Evolutionary conservation across 2,888 invertebrate genomes (phyloP), one percentile per base, ranked within the genome.

Genomic region (Amphipyra berbera): DNA sequence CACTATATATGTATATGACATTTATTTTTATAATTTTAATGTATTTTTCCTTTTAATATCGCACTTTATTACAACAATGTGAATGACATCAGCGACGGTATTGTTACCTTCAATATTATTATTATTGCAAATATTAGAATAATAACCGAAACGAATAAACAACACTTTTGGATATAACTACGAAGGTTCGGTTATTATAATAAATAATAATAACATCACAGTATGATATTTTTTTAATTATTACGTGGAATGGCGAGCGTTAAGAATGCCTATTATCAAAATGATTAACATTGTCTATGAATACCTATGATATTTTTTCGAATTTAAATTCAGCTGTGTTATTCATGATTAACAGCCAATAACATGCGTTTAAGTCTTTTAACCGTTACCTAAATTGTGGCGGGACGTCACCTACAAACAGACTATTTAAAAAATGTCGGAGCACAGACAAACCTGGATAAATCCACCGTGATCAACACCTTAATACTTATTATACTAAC

Each of bases 401-500:
- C 78, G 78, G 81, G 78, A 82, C 75, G 66, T 75, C 55, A 72
- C 69, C 76, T 61, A 78, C 58, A 68, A 75, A 42, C 59, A 62
- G 61, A 74, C 72, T 78, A 79, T 78, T 73, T 77, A 67, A 78
- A 74, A 82, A 78, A 82, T 80, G 79, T 73, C 66, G 76, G 79
- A 77, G 76, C 82, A 80, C 76, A 84, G 80, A 86, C 83, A 81
- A 82, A 78, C 78, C 74, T 78, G 53, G 64, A 75, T 41, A 48
- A 60, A 61, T 78, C 59, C 79, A 71, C 52, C 66, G 27, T 38
- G 47, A 61, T 58, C 38, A 69, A 66, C 57, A 70, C 52, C 56
- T 65, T 41, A 59, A 44, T 68, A 65, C 64, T 21, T 21, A n/a
- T 21, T 21, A 57, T 75, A 75, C 68, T 62, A 69, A 57, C 68